Evolutionary conservation across 2,888 invertebrate species (phyloP).

Genomic region (Chloroclystis v-ata): DNA sequence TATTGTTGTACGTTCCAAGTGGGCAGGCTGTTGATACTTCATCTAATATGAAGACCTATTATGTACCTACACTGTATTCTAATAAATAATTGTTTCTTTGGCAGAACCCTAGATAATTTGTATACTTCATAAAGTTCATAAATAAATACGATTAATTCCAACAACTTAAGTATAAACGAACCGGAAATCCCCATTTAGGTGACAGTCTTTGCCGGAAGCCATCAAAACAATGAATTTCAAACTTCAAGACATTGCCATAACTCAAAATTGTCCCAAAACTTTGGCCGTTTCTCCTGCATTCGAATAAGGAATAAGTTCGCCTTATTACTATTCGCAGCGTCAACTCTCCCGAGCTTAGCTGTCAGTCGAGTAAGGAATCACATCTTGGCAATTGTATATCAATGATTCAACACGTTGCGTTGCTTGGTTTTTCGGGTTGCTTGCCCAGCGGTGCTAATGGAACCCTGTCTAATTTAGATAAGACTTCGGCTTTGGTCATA

Average conservation of each 20-base stretch:
- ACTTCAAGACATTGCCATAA: constrained; percentile 2
- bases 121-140: too few relatives aligned
- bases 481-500: too few relatives aligned
- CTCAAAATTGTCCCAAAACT: constrained; percentile 4
- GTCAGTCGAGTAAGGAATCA: neutral
- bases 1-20: too few relatives aligned
- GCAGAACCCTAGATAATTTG: too few relatives aligned
- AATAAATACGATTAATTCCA: too few relatives aligned
- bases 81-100: too few relatives aligned
- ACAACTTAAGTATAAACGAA: neutral
- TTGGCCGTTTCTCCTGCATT: constrained; percentile 2
- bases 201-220: neutral
- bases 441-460: neutral
- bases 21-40: too few relatives aligned
- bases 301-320: neutral
- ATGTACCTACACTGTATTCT: too few relatives aligned
- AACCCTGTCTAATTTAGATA: too few relatives aligned
- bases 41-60: too few relatives aligned
- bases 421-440: neutral
- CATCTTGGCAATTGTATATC: constrained; percentile 3
- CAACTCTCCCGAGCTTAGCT: constrained; percentile 1
- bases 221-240: constrained; percentile 1
- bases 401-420: neutral
- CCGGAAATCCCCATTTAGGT: too few relatives aligned
- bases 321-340: constrained; percentile 1